Evolutionary conservation across 2,888 invertebrate species (phyloP).

Genomic region (Zhengitettix transpicula): DNA sequence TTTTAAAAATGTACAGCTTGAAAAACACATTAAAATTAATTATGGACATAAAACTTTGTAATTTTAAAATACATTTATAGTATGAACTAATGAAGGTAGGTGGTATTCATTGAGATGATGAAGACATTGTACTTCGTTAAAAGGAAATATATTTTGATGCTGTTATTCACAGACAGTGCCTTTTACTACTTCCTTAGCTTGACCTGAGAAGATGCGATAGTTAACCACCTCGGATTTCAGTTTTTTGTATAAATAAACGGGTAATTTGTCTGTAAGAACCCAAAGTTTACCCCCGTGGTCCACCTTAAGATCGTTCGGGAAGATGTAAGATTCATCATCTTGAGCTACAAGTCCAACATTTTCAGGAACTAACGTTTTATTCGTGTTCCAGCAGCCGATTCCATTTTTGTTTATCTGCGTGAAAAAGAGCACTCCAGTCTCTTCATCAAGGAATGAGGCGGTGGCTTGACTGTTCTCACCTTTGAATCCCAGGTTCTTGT

Average conservation of each 20-base stretch:
- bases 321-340: conserved; percentile 53
- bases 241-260: conserved; percentile 46
- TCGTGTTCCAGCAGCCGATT: conserved; percentile 62
- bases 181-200: conserved; percentile 49
- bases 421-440: conserved; percentile 57
- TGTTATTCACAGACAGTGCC: conserved; percentile 46
- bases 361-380: conserved; percentile 45
- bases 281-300: conserved; percentile 52
- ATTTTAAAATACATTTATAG: too few relatives aligned
- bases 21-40: too few relatives aligned
- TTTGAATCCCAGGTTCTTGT: conserved; percentile 47
- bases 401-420: conserved; percentile 57
- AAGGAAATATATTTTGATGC: too few relatives aligned
- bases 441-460: conserved; percentile 50
- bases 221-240: conserved; percentile 46
- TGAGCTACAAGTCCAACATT: conserved; percentile 56
- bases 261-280: conserved; percentile 57
- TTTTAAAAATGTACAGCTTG: too few relatives aligned
- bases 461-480: conserved; percentile 58
- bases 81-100: too few relatives aligned
- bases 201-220: conserved; percentile 51
- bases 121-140: too few relatives aligned
- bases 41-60: too few relatives aligned
- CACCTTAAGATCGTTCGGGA: conserved; percentile 63
- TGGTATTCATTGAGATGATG: too few relatives aligned